These are phyloP conservation scores for Phrynocephalus versicolor DNA, from an alignment of 2,113 vertebrate species.

Conservation along the genomic window DNA sequence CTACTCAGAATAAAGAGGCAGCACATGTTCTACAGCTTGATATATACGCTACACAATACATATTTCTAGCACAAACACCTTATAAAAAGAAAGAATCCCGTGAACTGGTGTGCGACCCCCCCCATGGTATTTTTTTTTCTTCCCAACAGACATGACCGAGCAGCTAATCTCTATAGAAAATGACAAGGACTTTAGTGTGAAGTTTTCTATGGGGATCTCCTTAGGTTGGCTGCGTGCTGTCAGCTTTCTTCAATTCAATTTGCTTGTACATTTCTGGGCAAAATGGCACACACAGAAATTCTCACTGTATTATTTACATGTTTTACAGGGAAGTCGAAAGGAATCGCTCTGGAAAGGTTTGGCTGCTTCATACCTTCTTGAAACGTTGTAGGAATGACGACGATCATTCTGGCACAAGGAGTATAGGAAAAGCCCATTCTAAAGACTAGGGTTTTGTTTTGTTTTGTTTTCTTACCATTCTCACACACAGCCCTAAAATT, in stretches of 20 bases:
- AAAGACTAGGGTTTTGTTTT: not conserved
- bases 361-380: not conserved
- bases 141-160: constrained; percentile 24
- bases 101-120: constrained; percentile 49
- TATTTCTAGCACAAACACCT: not conserved
- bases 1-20: not conserved
- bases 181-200: not conserved
- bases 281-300: not conserved
- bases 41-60: not conserved
- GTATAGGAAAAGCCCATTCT: not conserved
- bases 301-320: not conserved
- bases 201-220: not conserved
- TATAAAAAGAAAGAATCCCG: not conserved
- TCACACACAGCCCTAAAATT: not conserved
- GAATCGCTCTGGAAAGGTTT: not conserved
- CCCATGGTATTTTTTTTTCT: constrained; percentile 7
- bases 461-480: not conserved
- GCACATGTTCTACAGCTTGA: not conserved
- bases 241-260: not conserved
- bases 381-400: not conserved
- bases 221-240: not conserved
- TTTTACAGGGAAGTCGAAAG: not conserved
- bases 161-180: constrained; percentile 33
- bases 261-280: constrained; percentile 15
- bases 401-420: not conserved